Evolutionary conservation across 2,888 invertebrate genomes (phyloP).

Genomic region (Limnephilus marmoratus): DNA sequence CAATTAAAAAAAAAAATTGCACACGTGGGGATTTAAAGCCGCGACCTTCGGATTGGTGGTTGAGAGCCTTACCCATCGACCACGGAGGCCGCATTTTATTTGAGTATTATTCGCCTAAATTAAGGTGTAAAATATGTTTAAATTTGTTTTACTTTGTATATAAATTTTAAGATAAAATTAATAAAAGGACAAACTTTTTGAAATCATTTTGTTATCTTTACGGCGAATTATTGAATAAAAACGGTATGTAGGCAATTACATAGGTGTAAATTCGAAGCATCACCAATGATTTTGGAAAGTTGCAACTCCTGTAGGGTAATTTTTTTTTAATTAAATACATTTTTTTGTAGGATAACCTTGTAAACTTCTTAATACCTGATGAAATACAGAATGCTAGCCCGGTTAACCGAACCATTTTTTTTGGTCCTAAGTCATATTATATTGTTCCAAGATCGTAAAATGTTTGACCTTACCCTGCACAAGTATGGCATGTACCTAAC

Average conservation of each 20-base stretch:
- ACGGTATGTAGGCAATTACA: too few relatives aligned
- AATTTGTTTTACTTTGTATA: not conserved
- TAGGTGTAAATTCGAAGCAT: too few relatives aligned
- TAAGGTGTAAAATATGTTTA: too few relatives aligned
- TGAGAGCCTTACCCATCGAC: too few relatives aligned
- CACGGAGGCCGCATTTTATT: too few relatives aligned
- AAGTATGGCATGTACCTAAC: conserved; percentile 26
- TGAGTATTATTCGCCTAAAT: too few relatives aligned
- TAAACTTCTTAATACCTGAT: not conserved
- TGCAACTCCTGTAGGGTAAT: not conserved
- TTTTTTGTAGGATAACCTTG: not conserved
- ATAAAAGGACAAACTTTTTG: too few relatives aligned
- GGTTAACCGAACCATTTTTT: not conserved
- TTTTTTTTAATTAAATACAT: not conserved
- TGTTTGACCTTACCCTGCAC: conserved; percentile 29
- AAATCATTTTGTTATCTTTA: too few relatives aligned
- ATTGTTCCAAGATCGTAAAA: not conserved
- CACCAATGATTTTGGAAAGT: not conserved
- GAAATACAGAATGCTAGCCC: not conserved
- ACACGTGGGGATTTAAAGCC: too few relatives aligned
- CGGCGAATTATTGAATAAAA: too few relatives aligned
- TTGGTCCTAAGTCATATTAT: not conserved
- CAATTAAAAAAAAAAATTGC: too few relatives aligned
- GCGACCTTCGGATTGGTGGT: too few relatives aligned
- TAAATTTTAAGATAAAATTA: not conserved